Conservation (phyloP, 2,888 invertebrate species). For the Folsomia candida region DNA sequence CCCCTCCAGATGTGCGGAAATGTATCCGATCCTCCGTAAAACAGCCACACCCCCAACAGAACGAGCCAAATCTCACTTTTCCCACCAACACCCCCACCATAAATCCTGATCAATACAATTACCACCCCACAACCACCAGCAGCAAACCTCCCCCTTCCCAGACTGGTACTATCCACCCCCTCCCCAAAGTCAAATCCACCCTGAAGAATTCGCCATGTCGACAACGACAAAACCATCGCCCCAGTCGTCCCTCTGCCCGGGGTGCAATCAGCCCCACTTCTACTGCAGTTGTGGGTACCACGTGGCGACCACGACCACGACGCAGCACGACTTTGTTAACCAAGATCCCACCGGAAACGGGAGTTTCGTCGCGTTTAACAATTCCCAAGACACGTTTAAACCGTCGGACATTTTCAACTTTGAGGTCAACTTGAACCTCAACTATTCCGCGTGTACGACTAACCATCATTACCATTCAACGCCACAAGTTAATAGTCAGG, state of each 20-base stretch:
- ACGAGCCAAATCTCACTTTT: not conserved
- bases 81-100: not conserved
- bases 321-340: too few species aligned
- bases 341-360: too few species aligned
- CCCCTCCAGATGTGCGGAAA: too few species aligned
- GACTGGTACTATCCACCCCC: not conserved
- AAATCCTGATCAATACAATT: not conserved
- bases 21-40: not conserved
- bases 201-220: too few species aligned
- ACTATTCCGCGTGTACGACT: not conserved
- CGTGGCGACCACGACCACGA: too few species aligned
- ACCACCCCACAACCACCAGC: not conserved
- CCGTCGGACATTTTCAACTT: slow-evolving; percentile 17
- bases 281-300: too few species aligned
- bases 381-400: slow-evolving; percentile 10
- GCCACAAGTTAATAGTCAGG: too few species aligned
- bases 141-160: not conserved
- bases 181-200: not conserved
- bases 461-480: too few species aligned
- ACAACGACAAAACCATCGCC: not conserved
- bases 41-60: not conserved
- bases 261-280: slow-evolving; percentile 6
- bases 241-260: not conserved
- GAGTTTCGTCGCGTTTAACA: not conserved
- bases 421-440: not conserved